A percentile compares a stretch with the other conserved stretches of the same genome.
These are phyloP conservation scores for Gambusia yucatana DNA, from an alignment of 2,797 vertebrate genomes.

Conservation along the genomic window DNA sequence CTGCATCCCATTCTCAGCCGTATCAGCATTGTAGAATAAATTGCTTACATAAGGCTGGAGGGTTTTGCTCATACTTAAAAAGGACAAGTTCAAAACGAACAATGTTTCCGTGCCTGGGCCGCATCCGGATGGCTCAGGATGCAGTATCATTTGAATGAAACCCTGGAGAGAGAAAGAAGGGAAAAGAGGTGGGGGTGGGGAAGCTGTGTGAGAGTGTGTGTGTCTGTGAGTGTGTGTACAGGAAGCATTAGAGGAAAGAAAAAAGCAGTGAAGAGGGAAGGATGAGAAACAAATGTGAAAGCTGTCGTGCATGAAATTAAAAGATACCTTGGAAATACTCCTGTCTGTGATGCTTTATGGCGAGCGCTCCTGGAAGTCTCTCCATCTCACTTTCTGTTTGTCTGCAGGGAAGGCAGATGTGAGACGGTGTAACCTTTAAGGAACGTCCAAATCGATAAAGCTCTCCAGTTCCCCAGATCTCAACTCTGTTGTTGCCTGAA, in stretches of 20 bases:
- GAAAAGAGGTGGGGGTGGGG: not conserved
- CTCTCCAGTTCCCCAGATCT: conserved; percentile 62
- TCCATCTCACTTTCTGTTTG: conserved; percentile 55
- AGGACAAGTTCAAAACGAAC: conserved; percentile 53
- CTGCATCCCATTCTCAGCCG: conserved; percentile 48
- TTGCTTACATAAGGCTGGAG: conserved; percentile 54
- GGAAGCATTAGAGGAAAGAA: conserved; percentile 41
- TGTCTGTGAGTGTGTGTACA: conserved; percentile 25
- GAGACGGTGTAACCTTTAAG: conserved; percentile 78
- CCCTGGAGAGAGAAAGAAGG: conserved; percentile 36
- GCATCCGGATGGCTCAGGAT: conserved; percentile 56
- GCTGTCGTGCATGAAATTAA: conserved; percentile 79
- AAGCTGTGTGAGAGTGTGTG: conserved; percentile 9
- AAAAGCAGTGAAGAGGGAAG: conserved; percentile 49
- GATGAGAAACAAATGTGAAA: conserved; percentile 73
- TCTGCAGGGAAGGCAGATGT: conserved; percentile 66
- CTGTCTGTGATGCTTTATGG: conserved; percentile 40
- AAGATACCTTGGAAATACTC: conserved; percentile 76
- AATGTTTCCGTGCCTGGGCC: conserved; percentile 55
- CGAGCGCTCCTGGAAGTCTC: conserved; percentile 54
- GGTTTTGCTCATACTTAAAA: conserved; percentile 39
- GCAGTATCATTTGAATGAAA: conserved; percentile 55
- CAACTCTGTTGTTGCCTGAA: conserved; percentile 59
- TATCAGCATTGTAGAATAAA: conserved; percentile 62
- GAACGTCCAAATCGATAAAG: conserved; percentile 74